These are phyloP conservation scores for Dallia pectoralis DNA, from an alignment of 2,797 vertebrate genomes.

Conservation along the genomic window DNA sequence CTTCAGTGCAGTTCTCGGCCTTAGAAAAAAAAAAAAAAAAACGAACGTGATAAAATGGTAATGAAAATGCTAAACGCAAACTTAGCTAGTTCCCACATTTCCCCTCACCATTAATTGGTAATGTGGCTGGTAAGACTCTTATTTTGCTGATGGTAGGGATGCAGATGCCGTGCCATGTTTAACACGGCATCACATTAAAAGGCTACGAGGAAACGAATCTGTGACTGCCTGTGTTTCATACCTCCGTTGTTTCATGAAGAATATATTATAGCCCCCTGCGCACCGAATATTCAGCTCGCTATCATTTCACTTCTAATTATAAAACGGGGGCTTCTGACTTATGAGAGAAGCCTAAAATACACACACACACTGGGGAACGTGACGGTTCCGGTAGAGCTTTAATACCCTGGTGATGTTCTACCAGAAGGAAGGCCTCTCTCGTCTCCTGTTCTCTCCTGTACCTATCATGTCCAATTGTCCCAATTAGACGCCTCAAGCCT, in stretches of 20 bases:
- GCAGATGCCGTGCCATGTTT: conserved; percentile 41
- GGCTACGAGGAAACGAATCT: conserved; percentile 52
- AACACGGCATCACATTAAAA: conserved; percentile 60
- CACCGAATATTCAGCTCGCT: conserved; percentile 58
- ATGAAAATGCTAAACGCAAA: conserved; percentile 36
- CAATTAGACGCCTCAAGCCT: conserved; percentile 53
- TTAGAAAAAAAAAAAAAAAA: background rate
- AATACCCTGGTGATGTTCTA: conserved; percentile 39
- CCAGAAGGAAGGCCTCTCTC: conserved; percentile 51
- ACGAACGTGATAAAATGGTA: conserved; percentile 31
- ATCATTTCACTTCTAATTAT: conserved; percentile 68
- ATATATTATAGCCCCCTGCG: conserved; percentile 57
- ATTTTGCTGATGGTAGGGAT: conserved; percentile 36
- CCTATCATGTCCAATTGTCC: conserved; percentile 74
- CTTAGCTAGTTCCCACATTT: conserved; percentile 38
- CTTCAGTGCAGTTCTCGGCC: background rate
- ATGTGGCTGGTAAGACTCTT: conserved; percentile 38
- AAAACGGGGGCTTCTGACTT: conserved; percentile 55
- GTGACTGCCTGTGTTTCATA: conserved; percentile 38
- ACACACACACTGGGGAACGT: conserved; percentile 35
- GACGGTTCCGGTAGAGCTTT: conserved; percentile 35
- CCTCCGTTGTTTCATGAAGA: conserved; percentile 52
- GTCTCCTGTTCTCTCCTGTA: conserved; percentile 58
- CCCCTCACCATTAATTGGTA: conserved; percentile 40
- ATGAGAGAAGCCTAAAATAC: conserved; percentile 43